Base-by-base conservation (phyloP, 2,113 vertebrate genomes). In the Morone chrysops region DNA sequence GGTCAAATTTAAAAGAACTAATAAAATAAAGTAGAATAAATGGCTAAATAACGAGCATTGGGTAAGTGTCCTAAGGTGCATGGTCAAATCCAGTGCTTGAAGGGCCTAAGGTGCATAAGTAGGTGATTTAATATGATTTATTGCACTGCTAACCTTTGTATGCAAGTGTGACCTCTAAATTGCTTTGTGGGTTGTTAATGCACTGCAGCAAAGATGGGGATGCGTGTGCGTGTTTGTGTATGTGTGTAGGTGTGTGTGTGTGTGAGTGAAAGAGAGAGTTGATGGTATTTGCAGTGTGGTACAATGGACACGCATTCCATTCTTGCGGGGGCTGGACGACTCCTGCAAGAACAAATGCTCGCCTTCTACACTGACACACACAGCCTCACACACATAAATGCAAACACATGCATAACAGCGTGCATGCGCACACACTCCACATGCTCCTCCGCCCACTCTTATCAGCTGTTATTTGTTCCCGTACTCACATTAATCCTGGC, bases 401-500 rank as follows among this genome's bases (percentile, higher is more conserved):
- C 78, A 75, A 17, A 36, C 57, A 74, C 63, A 77, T 36, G 50
- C 31, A 74, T 31, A 45, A 70, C 6, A 31, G 31, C 48, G 57
- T 40, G n/a, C 31, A 31, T 18, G 20, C 59, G 13, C 10, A 66
- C 62, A 66, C 47, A 80, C 61, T 20, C 72, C 36, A 66, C 73
- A 82, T 48, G 62, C 78, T 63, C 41, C 73, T 81, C 78, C 53
- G 2, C 75, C 61, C 48, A 54, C 71, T 71, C 78, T 83, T 85
- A 90, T 91, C 90, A 89, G 86, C 87, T 87, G 86, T 88, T 81
- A 53, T 77, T 84, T 85, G 82, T 87, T 89, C 74, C 56, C 72
- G 67, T 70, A 14, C 71, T 78, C 48, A 59, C 68, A 82, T 80
- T 75, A 74, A 79, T 79, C 69, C 31, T 31, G 73, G 25, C 70